Evolutionary conservation across 1,140 invertebrate genomes (phyloP), one percentile per base, ranked within the genome.

Genomic region (Calephelis virginiensis): DNA sequence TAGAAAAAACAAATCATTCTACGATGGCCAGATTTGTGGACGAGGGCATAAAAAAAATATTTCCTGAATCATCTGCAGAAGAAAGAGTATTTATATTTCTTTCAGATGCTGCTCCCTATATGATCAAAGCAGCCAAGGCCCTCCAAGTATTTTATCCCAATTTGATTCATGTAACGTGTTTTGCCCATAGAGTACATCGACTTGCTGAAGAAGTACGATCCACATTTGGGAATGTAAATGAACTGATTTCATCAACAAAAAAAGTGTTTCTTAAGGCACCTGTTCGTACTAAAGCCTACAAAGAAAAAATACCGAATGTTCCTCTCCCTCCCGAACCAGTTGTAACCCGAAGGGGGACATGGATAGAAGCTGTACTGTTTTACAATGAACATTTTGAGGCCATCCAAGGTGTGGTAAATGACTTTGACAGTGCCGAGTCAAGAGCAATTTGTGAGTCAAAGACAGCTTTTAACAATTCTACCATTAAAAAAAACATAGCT

Each of bases 311-410:
- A 38, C 80, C 83, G 53, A 71, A 80, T 64, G 12, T 86, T 49
- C 62, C 76, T 37, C 71, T 91, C 48, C 82, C 82, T 61, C 85
- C 83, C 63, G 67, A 86, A 69, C 86, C 82, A 68, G 74, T 86
- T 49, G 17, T 86, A 47, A 90, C 85, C 45, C 71, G 86, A 17
- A 90, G 85, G 84, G 82, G 83, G 67, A 90, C 86, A n/a, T 90
- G 85, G 89, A 64, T 88, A 38, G 65, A 81, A 67, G 77, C 83
- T 65, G 80, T 67, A 68, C 38, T 74, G 50, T 87, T 71, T 75
- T 86, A 83, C 64, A 63, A 63, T 67, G 68, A 79, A 45, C 28
- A 86, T 80, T 81, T 79, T 66, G 66, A 72, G 28, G 28, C 28
- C 28, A 28, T 28, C 28, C 28, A 28, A 28, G 28, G 28, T 28